Percentiles rank a stretch among this genome's conserved stretches.
phyloP scores from a whole-genome alignment of 1,140 invertebrate genomes.

The Brachionus angularis region DNA sequence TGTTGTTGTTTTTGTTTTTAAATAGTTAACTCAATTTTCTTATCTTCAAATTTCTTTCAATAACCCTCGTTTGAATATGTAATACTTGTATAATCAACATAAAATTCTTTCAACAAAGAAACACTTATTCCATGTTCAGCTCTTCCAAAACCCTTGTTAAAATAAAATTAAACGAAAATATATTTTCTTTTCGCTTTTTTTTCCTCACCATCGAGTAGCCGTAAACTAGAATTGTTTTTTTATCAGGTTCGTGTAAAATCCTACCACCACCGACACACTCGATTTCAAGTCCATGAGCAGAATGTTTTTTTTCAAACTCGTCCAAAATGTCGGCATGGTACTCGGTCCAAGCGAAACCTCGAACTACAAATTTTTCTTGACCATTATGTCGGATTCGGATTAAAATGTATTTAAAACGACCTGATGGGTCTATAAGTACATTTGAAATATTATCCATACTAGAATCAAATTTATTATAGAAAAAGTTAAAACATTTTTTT shows the following conservation, averaged over 20 bases:
- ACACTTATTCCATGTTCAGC: constrained; percentile 75
- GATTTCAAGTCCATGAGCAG: constrained; percentile 62
- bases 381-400: constrained; percentile 51
- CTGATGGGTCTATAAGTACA: constrained; percentile 4
- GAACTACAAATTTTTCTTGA: constrained; percentile 66
- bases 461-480: not conserved
- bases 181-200: constrained; percentile 45
- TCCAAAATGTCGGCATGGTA: constrained; percentile 74
- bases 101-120: constrained; percentile 69
- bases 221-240: constrained; percentile 75
- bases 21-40: too few relatives aligned
- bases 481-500: not conserved
- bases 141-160: constrained; percentile 69
- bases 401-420: constrained; percentile 40
- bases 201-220: constrained; percentile 82
- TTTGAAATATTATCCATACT: not conserved
- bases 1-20: too few relatives aligned
- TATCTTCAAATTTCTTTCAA: too few relatives aligned
- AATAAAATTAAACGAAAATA: not conserved
- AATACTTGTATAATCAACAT: constrained; percentile 67
- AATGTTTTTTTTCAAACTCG: constrained; percentile 60
- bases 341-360: constrained; percentile 67
- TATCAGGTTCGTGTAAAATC: constrained; percentile 69
- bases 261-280: constrained; percentile 77
- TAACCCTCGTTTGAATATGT: constrained; percentile 78